Conservation (phyloP, 2,113 vertebrate genomes). For the Porphyrio hochstetteri region DNA sequence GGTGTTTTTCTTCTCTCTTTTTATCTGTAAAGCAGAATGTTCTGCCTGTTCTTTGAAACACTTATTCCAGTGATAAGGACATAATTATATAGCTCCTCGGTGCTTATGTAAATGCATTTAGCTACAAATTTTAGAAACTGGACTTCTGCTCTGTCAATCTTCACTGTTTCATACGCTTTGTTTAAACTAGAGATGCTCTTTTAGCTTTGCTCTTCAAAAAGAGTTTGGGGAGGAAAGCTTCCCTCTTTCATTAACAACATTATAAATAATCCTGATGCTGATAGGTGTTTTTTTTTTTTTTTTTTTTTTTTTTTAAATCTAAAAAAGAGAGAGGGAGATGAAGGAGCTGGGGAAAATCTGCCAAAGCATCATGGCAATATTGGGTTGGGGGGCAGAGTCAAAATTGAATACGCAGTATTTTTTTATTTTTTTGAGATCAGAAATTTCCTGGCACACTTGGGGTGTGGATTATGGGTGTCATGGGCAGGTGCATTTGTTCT, state of each 20-base stretch:
- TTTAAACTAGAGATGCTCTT: not conserved
- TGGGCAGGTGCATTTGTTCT: not conserved
- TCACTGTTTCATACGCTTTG: not conserved
- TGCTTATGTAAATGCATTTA: not conserved
- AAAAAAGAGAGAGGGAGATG: not conserved
- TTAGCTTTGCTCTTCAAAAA: not conserved
- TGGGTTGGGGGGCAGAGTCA: not conserved
- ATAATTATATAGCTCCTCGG: not conserved
- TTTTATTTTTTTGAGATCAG: not conserved
- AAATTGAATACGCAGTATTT: not conserved
- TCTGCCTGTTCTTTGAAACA: conserved; percentile 41
- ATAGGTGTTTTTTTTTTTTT: not conserved
- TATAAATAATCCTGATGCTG: not conserved
- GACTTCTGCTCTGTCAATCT: not conserved
- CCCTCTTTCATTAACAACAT: not conserved
- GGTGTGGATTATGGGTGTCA: not conserved
- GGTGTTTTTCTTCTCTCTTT: not conserved
- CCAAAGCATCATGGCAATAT: not conserved
- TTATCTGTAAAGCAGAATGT: not conserved
- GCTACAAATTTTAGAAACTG: not conserved
- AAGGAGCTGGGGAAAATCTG: not conserved
- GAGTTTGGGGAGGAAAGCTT: not conserved
- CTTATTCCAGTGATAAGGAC: conserved; percentile 16
- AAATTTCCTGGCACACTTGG: not conserved
- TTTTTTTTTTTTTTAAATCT: too few species aligned